Base-by-base conservation (phyloP, 1,140 invertebrate species). In the Camponotus pennsylvanicus region DNA sequence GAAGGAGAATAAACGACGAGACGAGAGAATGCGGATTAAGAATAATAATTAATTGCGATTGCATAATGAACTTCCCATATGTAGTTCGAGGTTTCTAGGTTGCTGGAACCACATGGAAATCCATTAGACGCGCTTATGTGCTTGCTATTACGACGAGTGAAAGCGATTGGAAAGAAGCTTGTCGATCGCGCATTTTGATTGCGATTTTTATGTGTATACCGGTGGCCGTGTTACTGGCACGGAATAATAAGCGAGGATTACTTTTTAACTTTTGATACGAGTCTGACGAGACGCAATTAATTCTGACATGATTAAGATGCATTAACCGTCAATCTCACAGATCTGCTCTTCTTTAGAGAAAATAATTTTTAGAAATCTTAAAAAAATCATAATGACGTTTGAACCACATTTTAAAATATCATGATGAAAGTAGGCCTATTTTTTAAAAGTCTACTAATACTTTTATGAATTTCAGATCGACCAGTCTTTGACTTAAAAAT, bases 11-110 rank as follows among this genome's bases (percentile, higher is more conserved):
- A 52, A 49, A 55, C 42, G 27, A 45, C 59, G 77, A 40, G 76
- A 37, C 5, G 37, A 11, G 11, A 37, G 21, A 7, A 34, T 8
- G 55, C 78, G 37, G 57, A 86, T 90, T 83, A 40, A 9, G 66
- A 78, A 83, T 86, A 67, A 67, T n/a, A 55, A 90, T 90, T 82
- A 75, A 34, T 18, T 32, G 61, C 1, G 55, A 27, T 80, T 49
- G 37, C 21, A 55, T 75, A 78, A 91, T 86, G 42, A 64, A 86
- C 67, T 86, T 18, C 77, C 34, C 64, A 55, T 52, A 55, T 66
- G 61, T 64, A 87, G 78, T 94, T 94, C 88, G 91, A 83, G 93
- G 93, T 94, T 94, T 94, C 92, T 94, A 90, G 94, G 94, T 94
- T 94, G 93, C 63, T 71, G 61, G 92, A 91, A 92, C 92, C 92